phyloP scores from a whole-genome alignment of 2,888 invertebrate genomes.

The Meiosimyza platycephala region DNA sequence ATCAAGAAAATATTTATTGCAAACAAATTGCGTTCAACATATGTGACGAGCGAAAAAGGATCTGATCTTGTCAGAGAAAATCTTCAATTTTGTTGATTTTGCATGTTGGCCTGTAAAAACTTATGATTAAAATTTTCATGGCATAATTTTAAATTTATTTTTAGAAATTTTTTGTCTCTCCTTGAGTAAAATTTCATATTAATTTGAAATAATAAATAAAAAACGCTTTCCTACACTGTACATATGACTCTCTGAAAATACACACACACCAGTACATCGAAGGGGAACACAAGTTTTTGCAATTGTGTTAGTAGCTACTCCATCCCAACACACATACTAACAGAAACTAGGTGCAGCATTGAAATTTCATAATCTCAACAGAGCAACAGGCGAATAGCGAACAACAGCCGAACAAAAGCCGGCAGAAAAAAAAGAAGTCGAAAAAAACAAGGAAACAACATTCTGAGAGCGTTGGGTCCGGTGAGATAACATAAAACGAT shows the following conservation, averaged over 20 bases:
- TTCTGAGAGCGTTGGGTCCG: background rate
- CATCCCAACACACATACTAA: conserved; percentile 32
- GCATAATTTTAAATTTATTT: too few relatives aligned
- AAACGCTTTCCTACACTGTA: conserved; percentile 38
- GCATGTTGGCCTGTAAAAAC: too few relatives aligned
- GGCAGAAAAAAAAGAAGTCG: background rate
- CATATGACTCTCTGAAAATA: background rate
- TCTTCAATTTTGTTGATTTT: too few relatives aligned
- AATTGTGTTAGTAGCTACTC: conserved; percentile 28
- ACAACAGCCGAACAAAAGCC: conserved; percentile 22
- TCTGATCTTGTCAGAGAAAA: too few relatives aligned
- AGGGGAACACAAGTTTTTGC: conserved; percentile 30
- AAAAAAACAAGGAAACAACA: background rate
- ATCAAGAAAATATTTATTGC: too few relatives aligned
- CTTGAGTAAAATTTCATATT: too few relatives aligned
- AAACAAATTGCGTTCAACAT: too few relatives aligned
- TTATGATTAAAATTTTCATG: background rate
- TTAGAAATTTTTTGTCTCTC: too few relatives aligned
- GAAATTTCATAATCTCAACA: conserved; percentile 20
- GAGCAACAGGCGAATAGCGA: conserved; percentile 45
- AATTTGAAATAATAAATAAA: too few relatives aligned
- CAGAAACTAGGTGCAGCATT: conserved; percentile 47
- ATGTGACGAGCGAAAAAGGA: too few relatives aligned
- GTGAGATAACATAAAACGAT: background rate
- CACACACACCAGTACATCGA: conserved; percentile 15